Evolutionary conservation across 2,797 vertebrate genomes (phyloP).

Genomic region (Meda fulgida): DNA sequence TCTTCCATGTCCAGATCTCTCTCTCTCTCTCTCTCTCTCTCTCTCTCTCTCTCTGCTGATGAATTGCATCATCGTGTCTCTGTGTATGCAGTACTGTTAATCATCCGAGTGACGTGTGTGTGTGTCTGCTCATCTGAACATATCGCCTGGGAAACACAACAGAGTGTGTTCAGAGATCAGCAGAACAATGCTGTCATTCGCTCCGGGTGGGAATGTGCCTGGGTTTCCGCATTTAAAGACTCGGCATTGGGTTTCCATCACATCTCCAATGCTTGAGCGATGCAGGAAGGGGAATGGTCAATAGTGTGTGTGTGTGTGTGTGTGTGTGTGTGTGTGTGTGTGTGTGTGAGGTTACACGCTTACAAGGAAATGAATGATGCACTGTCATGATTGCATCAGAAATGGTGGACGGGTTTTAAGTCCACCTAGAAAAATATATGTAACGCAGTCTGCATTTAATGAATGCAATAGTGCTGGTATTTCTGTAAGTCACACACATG

Average conservation of each 20-base stretch:
- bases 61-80: conserved; percentile 12
- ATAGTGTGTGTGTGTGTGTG: too few relatives aligned
- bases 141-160: conserved; percentile 21
- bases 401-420: background rate
- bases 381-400: background rate
- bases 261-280: conserved; percentile 63
- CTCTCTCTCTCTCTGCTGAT: background rate
- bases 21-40: background rate
- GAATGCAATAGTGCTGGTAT: background rate
- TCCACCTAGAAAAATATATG: background rate
- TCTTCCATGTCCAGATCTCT: background rate
- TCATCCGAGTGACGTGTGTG: conserved; percentile 6
- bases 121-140: conserved; percentile 26
- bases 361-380: background rate
- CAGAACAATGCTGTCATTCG: conserved; percentile 71
- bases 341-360: background rate
- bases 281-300: conserved; percentile 63
- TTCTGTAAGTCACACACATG: too few relatives aligned
- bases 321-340: conserved; percentile 6
- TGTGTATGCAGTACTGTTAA: conserved; percentile 8
- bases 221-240: conserved; percentile 71
- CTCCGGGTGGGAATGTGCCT: conserved; percentile 72
- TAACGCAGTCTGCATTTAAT: background rate
- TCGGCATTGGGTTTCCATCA: conserved; percentile 54
- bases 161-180: conserved; percentile 60